Evolutionary conservation across 2,888 invertebrate genomes (phyloP).

Genomic region (Epiblema foenella): DNA sequence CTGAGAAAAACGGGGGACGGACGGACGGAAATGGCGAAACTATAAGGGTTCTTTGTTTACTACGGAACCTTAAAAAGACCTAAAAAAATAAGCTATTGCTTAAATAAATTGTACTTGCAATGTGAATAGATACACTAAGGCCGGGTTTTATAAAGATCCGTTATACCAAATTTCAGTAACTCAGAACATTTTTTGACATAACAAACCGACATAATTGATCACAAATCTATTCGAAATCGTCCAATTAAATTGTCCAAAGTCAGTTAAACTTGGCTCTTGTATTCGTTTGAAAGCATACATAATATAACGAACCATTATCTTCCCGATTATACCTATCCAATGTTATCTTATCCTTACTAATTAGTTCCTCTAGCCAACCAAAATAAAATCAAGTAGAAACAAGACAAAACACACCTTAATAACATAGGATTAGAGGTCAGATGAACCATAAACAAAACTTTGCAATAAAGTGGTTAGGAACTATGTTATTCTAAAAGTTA

Average conservation of each 20-base stretch:
- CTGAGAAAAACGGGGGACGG: no score
- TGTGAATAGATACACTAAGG: no score
- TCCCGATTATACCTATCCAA: constrained; percentile 30
- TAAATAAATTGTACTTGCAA: no score
- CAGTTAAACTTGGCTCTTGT: constrained; percentile 6
- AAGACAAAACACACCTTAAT: constrained; percentile 2
- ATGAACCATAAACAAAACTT: constrained; percentile 14
- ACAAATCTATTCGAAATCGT: neutral
- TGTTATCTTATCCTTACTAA: constrained; percentile 44
- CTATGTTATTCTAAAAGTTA: constrained; percentile 4
- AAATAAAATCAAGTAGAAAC: neutral
- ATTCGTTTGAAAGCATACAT: constrained; percentile 8
- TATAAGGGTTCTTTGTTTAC: no score
- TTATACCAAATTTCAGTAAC: no score
- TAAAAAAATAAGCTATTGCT: no score
- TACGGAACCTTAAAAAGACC: no score
- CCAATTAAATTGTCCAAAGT: constrained; percentile 11
- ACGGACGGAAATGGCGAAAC: no score
- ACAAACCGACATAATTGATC: neutral
- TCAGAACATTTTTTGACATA: no score
- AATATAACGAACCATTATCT: constrained; percentile 12
- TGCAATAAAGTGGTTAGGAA: constrained; percentile 17
- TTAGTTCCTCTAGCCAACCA: constrained; percentile 33
- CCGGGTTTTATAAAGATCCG: no score
- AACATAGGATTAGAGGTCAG: neutral